These are phyloP conservation scores for Pomatorhinus ruficollis DNA, from an alignment of 2,113 vertebrate species.

Conservation along the genomic window DNA sequence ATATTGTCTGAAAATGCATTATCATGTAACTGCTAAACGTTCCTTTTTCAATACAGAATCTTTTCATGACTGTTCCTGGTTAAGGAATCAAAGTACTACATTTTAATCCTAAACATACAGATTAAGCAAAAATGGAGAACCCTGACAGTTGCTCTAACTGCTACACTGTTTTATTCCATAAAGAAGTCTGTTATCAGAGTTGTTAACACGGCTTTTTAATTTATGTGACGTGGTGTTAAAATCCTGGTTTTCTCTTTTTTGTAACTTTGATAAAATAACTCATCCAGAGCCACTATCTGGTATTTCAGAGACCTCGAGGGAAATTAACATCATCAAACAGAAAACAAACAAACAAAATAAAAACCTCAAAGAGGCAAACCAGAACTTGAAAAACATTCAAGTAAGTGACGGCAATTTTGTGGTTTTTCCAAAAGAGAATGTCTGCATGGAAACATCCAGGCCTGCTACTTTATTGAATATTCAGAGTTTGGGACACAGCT, in stretches of 20 bases:
- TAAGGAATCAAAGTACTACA: neutral
- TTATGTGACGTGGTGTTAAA: neutral
- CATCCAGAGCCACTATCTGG: neutral
- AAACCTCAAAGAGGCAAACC: neutral
- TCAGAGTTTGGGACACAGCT: neutral
- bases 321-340: neutral
- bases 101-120: neutral
- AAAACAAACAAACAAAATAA: neutral
- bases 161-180: neutral
- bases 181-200: neutral
- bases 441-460: neutral
- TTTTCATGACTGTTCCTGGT: neutral
- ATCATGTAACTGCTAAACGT: neutral
- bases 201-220: neutral
- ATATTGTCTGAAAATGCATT: neutral
- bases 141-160: neutral
- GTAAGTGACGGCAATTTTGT: neutral
- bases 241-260: neutral
- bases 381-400: neutral
- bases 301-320: neutral
- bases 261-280: neutral
- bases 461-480: neutral
- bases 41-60: neutral
- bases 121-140: neutral
- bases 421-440: neutral